A percentile compares a stretch with the other conserved stretches of the same genome.
Evolutionary conservation across 2,888 invertebrate genomes (phyloP).

Genomic region (Uropetala carovei): DNA sequence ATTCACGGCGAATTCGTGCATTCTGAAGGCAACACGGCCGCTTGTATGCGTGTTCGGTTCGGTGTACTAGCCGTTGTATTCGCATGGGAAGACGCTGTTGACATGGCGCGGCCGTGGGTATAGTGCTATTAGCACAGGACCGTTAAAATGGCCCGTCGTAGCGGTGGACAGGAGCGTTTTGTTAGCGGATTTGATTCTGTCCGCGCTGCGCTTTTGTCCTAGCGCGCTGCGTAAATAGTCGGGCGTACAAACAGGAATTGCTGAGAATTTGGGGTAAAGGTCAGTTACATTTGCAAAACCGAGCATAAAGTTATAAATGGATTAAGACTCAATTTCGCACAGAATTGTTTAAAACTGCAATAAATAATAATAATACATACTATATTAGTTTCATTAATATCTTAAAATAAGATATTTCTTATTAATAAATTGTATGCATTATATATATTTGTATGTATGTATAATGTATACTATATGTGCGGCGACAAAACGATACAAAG

Average conservation of each 20-base stretch:
- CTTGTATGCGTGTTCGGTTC: background rate
- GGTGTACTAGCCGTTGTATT: conserved; percentile 7
- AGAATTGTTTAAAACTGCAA: too few relatives aligned
- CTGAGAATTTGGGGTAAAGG: background rate
- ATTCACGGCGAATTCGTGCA: conserved; percentile 19
- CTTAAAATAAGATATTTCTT: too few relatives aligned
- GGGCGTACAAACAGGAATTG: background rate
- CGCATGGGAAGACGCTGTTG: conserved; percentile 26
- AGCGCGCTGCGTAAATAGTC: background rate
- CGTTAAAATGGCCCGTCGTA: background rate
- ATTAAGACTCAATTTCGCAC: too few relatives aligned
- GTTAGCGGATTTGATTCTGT: conserved; percentile 17
- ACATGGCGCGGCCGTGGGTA: conserved; percentile 5
- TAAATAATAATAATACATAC: too few relatives aligned
- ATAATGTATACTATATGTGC: too few relatives aligned
- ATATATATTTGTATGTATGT: too few relatives aligned
- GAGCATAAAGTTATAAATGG: too few relatives aligned
- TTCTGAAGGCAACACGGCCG: background rate
- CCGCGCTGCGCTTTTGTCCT: background rate
- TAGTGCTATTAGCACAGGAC: background rate
- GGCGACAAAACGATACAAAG: too few relatives aligned
- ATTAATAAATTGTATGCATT: too few relatives aligned
- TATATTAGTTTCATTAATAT: too few relatives aligned
- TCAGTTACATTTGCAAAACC: background rate
- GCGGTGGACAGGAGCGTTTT: background rate